Base-by-base conservation (phyloP, 1,140 invertebrate species). In the Bombus sylvicola region DNA sequence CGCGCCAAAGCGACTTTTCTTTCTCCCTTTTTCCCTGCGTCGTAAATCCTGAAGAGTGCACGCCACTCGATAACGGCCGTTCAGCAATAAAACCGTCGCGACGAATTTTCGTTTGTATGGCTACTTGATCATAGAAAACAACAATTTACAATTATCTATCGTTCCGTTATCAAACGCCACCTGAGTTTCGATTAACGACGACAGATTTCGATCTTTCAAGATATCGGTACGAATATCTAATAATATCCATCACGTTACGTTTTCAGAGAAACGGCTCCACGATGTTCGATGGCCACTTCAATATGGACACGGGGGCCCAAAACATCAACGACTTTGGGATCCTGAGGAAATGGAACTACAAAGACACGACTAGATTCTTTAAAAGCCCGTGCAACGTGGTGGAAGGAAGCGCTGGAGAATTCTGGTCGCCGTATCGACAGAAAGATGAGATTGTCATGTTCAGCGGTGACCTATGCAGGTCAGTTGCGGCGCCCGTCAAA, bases 361-460 rank as follows among this genome's bases (percentile, higher is more conserved):
- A 95, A 37, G 96, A 96, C 31, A 94, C 95, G 6, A 96, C 97
- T 0, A 94, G 94, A 0, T 97, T 94, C 92, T 97, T 96, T 89
- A 94, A 95, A 2, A 96, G 96, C 12, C 94, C 95, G 31, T 96
- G 96, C 85, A 96, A 96, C 83, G 78, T 95, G 86, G 94, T 97
- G 37, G 94, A 96, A 81, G 97, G 97, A 18, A 97, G 97, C 34
- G 97, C 96, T 0, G 98, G 98, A 0, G 97, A 98, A 94, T 97
- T 98, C 91, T 97, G 97, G 92, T 96, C 97, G 1, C 97, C 96
- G 8, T 94, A 96, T 83, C 91, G 96, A 79, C 95, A 94, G 0
- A 96, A 96, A 57, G 94, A 96, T 8, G 95, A 96, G 12, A 95
- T 96, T 8, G 94, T 94, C 8, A 92, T 98, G 47, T 98, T 97